phyloP scores from a whole-genome alignment of 2,113 vertebrate genomes.

The Anarrhichthys ocellatus region DNA sequence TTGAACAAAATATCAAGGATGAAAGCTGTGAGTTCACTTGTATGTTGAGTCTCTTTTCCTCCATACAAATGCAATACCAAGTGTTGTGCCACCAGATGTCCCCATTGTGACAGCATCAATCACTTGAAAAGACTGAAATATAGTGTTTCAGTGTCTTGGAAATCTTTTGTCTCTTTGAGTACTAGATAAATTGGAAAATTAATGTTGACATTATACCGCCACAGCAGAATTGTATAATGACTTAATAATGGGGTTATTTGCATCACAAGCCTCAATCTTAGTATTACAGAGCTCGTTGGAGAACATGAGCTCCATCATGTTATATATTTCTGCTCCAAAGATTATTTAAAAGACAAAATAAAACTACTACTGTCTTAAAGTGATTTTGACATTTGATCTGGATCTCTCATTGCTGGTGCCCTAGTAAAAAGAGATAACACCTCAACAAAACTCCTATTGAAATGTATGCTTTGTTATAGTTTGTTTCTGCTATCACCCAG shows the following conservation, averaged over 20 bases:
- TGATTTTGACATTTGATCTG: not conserved
- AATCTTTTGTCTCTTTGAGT: not conserved
- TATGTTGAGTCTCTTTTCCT: not conserved
- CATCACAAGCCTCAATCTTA: too few relatives aligned
- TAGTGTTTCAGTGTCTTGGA: not conserved
- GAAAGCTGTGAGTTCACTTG: not conserved
- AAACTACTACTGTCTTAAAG: not conserved
- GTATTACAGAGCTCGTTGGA: too few relatives aligned
- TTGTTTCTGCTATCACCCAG: too few relatives aligned
- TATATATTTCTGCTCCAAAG: too few relatives aligned
- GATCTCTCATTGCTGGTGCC: too few relatives aligned
- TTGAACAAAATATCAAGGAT: not conserved
- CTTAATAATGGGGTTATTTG: not conserved
- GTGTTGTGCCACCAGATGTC: conserved; percentile 3
- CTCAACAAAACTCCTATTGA: too few relatives aligned
- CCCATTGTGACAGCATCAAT: not conserved
- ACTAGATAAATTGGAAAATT: not conserved
- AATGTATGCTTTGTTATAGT: too few relatives aligned
- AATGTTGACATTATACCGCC: not conserved
- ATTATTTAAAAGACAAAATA: not conserved
- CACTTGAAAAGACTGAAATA: not conserved
- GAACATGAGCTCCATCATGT: too few relatives aligned
- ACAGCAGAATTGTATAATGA: not conserved
- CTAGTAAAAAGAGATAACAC: too few relatives aligned
- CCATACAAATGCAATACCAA: conserved; percentile 4